phyloP scores from a whole-genome alignment of 2,888 invertebrate species.

The Trichogramma dendrolimi region DNA sequence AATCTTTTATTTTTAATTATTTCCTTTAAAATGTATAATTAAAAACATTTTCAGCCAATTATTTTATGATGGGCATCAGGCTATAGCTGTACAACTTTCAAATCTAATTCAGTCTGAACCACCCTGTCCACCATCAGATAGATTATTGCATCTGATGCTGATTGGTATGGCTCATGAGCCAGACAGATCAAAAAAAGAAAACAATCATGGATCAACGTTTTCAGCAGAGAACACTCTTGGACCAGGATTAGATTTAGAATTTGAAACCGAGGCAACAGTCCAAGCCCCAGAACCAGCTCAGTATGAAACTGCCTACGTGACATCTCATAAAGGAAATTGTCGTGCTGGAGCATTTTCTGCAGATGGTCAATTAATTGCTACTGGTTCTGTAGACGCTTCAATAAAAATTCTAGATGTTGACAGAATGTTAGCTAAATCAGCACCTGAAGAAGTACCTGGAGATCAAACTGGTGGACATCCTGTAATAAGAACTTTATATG shows the following conservation, averaged over 20 bases:
- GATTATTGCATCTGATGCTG: slow-evolving; percentile 78
- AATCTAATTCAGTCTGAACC: slow-evolving; percentile 85
- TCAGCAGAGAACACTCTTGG: slow-evolving; percentile 63
- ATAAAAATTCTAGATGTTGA: slow-evolving; percentile 99
- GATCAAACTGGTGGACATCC: slow-evolving; percentile 92
- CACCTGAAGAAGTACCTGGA: slow-evolving; percentile 80
- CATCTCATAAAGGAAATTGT: slow-evolving; percentile 95
- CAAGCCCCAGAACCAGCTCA: slow-evolving; percentile 94
- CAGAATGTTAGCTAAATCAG: slow-evolving; percentile 96
- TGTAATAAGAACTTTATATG: slow-evolving; percentile 94
- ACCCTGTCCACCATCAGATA: slow-evolving; percentile 93
- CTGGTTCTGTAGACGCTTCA: slow-evolving; percentile 96
- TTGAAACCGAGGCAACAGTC: slow-evolving; percentile 89
- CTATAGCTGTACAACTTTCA: slow-evolving; percentile 81
- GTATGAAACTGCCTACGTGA: slow-evolving; percentile 98
- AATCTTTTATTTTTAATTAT: background rate
- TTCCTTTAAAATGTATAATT: background rate
- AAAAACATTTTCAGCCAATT: slow-evolving; percentile 71
- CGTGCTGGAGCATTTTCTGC: slow-evolving; percentile 92
- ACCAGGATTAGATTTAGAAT: slow-evolving; percentile 86
- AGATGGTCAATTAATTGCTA: slow-evolving; percentile 94
- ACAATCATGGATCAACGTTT: slow-evolving; percentile 55
- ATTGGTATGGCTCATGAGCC: slow-evolving; percentile 83
- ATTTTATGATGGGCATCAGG: slow-evolving; percentile 94
- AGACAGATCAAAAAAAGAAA: slow-evolving; percentile 61